Conservation (phyloP, 2,888 invertebrate genomes). For the Drosophila infuscata region DNA sequence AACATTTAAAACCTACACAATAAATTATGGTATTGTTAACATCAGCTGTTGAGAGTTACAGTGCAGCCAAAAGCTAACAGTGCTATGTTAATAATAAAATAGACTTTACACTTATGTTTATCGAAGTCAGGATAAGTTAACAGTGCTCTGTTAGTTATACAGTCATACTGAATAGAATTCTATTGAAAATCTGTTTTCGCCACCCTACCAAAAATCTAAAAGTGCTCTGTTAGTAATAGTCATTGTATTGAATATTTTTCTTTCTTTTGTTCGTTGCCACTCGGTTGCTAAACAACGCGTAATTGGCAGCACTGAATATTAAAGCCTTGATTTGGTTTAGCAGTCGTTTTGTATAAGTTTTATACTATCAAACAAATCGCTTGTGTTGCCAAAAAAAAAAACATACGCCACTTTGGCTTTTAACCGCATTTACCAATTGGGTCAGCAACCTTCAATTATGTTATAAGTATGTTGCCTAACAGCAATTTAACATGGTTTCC, state of each 20-base stretch:
- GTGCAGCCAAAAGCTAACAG: not conserved
- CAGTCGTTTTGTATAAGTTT: not conserved
- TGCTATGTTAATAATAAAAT: not conserved
- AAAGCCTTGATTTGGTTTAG: conserved; percentile 4
- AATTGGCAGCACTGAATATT: not conserved
- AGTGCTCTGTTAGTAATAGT: not conserved
- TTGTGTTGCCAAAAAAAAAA: not conserved
- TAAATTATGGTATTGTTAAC: not conserved
- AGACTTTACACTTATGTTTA: not conserved
- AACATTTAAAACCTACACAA: not conserved
- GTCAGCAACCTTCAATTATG: conserved; percentile 28
- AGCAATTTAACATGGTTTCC: conserved; percentile 19
- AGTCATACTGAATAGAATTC: not conserved
- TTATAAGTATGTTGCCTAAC: conserved; percentile 14
- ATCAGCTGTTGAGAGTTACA: not conserved
- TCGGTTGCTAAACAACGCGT: not conserved
- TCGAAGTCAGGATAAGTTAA: not conserved
- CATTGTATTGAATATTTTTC: not conserved
- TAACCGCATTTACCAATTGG: conserved; percentile 14
- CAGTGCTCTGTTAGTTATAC: not conserved
- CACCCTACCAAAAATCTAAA: not conserved
- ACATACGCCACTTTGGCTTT: conserved; percentile 1
- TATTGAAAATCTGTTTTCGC: not conserved
- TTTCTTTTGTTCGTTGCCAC: not conserved
- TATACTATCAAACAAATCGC: conserved; percentile 4